Conservation (phyloP, 1,140 invertebrate genomes). For the Orius insidiosus region DNA sequence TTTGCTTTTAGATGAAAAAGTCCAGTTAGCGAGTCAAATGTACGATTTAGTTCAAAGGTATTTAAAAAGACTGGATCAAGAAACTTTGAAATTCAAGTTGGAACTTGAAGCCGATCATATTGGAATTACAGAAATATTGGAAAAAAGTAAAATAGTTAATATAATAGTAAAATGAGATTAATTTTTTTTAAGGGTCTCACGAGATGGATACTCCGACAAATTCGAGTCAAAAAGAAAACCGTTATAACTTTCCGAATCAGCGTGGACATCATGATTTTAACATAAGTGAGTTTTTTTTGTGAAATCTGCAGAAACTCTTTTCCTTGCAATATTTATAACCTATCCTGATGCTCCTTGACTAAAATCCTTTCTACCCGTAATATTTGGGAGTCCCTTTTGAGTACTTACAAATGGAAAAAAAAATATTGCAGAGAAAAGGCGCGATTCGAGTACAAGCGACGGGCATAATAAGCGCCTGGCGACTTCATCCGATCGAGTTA, state of each 20-base stretch:
- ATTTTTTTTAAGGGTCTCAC: constrained; percentile 10
- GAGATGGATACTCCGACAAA: constrained; percentile 13
- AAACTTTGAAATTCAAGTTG: constrained; percentile 94
- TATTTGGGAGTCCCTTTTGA: too few relatives aligned
- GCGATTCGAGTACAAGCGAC: constrained; percentile 6
- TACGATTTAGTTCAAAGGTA: constrained; percentile 89
- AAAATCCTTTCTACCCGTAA: too few relatives aligned
- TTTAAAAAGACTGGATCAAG: constrained; percentile 78
- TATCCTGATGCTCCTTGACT: too few relatives aligned
- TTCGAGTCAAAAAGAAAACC: constrained; percentile 15
- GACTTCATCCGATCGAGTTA: constrained; percentile 4
- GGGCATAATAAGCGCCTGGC: constrained; percentile 2
- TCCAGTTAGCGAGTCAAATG: constrained; percentile 80
- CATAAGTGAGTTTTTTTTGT: constrained; percentile 4
- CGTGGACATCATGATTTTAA: not conserved
- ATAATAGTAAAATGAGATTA: not conserved
- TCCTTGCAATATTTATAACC: too few relatives aligned
- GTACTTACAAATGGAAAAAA: too few relatives aligned
- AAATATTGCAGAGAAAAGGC: constrained; percentile 6
- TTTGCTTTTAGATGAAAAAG: constrained; percentile 42
- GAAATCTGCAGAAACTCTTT: too few relatives aligned
- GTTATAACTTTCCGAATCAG: constrained; percentile 13
- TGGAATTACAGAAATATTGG: constrained; percentile 89
- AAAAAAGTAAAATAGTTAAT: constrained; percentile 42
- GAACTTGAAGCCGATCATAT: constrained; percentile 96